Conservation (phyloP, 2,113 vertebrate species). For the Erythrocercus mccallii region DNA sequence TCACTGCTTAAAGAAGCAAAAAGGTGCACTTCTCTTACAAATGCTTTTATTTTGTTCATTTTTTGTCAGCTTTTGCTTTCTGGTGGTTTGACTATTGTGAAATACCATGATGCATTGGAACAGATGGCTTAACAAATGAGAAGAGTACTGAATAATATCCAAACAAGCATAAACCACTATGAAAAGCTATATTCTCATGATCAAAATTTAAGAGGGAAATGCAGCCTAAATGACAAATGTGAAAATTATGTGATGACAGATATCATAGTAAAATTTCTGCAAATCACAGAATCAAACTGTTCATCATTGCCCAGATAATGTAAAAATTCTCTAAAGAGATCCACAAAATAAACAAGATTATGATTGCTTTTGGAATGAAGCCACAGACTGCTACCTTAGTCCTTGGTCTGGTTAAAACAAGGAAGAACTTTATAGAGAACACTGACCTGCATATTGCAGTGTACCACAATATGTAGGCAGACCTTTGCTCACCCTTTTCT, state of each 20-base stretch:
- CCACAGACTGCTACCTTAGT: neutral
- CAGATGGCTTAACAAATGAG: neutral
- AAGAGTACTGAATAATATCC: neutral
- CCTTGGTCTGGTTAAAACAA: neutral
- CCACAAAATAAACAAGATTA: neutral
- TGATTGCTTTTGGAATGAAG: neutral
- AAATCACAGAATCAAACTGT: neutral
- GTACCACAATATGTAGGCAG: accelerated
- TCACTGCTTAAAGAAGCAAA: neutral
- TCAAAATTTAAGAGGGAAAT: neutral
- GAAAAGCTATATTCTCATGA: neutral
- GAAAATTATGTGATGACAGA: neutral
- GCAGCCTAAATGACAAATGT: neutral
- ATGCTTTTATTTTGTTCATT: neutral
- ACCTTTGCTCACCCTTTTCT: neutral
- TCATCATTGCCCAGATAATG: neutral
- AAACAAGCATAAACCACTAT: neutral
- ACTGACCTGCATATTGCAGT: neutral
- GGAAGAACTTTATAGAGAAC: neutral
- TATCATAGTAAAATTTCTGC: neutral
- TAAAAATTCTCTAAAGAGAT: neutral
- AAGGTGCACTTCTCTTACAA: neutral
- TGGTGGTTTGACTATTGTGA: neutral
- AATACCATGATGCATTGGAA: neutral
- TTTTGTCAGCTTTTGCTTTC: neutral